Evolutionary conservation across 2,888 invertebrate species (phyloP), one percentile per base, ranked within the genome.

Genomic region (Buathra laborator): DNA sequence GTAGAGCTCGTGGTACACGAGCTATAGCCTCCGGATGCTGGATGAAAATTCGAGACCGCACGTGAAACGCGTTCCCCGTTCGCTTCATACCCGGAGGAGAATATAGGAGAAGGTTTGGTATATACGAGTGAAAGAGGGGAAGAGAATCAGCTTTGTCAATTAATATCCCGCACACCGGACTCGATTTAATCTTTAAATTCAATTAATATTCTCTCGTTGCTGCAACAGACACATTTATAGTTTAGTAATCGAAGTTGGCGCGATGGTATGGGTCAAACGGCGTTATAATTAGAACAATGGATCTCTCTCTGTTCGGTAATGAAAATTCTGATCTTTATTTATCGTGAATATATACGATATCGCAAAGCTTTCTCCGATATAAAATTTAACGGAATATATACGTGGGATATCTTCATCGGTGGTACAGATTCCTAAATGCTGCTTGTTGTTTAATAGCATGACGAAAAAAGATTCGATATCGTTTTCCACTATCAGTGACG

Each of bases 11-110:
- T 70, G 78, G 70, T 80, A 59, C 46, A 62, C 59, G 56, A 51
- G 46, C 68, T 43, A 53, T 62, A 67, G 81, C 53, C 81, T 68
- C 81, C 74, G 51, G 62, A 62, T 62, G 62, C 62, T 44, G 59
- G 64, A 84, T 84, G 78, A 81, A 84, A 84, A 81, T 84, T 74
- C 84, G 68, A 66, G 67, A 70, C 51, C 48, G 56, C 67, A 48
- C 48, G 62, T 46, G 32, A 48, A 62, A n/a, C 32, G n/a, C 29
- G 62, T 37, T 32, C 37, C 12, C 56, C 19, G 56, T 19, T 9
- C 16, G 7, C 37, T 5, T 7, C 53, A 19, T 3, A 19, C 16
- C 56, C 56, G 56, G 19, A 19, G 56, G 10, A 12, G 56, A 56
- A 24, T 24, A 10, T 10, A 53, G 53, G 53, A 4, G 56, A 24